These are phyloP conservation scores for Calliphora vicina DNA, from an alignment of 1,140 invertebrate species.

Conservation along the genomic window DNA sequence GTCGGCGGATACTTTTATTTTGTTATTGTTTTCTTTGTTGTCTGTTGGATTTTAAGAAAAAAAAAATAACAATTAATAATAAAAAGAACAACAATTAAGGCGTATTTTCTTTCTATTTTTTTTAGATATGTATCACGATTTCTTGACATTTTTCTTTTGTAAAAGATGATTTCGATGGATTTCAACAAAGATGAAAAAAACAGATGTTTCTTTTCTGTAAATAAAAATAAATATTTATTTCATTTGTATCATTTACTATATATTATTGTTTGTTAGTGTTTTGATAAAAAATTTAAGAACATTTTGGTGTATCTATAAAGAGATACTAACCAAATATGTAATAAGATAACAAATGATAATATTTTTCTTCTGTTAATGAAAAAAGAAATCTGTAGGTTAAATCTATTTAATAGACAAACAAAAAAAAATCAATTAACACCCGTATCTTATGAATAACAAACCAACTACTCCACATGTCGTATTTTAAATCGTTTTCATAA, in stretches of 20 bases:
- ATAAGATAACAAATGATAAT: neutral
- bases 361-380: neutral
- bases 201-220: neutral
- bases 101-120: neutral
- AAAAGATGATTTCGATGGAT: neutral
- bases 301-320: neutral
- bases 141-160: neutral
- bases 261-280: neutral
- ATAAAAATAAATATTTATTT: neutral
- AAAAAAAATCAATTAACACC: neutral
- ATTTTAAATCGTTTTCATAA: neutral
- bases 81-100: slow-evolving; percentile 27
- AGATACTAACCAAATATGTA: neutral
- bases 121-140: neutral
- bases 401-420: neutral
- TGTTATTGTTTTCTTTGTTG: neutral
- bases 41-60: neutral
- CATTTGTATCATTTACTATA: neutral
- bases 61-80: neutral
- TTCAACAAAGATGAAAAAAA: neutral
- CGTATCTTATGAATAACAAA: neutral
- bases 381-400: neutral
- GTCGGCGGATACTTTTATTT: neutral
- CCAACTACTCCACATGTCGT: neutral
- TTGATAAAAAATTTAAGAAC: neutral